Base-by-base conservation (phyloP, 1,140 invertebrate species). In the Neodiprion fabricii region DNA sequence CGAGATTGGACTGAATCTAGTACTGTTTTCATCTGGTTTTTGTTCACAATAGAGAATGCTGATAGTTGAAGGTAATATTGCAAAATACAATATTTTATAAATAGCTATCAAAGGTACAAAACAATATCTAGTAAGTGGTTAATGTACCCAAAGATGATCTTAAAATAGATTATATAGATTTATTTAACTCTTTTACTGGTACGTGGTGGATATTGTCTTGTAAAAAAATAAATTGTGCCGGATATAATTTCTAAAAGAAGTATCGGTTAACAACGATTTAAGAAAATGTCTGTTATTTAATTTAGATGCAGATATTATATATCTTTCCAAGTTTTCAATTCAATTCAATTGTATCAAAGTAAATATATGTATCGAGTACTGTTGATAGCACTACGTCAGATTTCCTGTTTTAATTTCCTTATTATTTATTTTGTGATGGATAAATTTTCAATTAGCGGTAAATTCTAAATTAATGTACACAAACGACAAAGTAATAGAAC, bases 51-150 rank as follows among this genome's bases (percentile, higher is more conserved):
- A 82, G 79, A 77, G 75, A 79, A 81, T 71, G 74, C 74, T 78
- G 80, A 83, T 84, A 82, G 77, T 81, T 83, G 74, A 82, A 80
- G 70, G 77, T 79, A 78, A 83, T 71, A 61, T 82, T 82, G 75
- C 76, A 83, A 81, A 73, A 76, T 75, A 76, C 49, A 71, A 73
- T n/a, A 23, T 82, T 83, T 81, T 77, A 79, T 79, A 79, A 80
- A 81, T 82, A 76, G 75, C 48, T 74, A 76, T 78, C 77, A 73
- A 71, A 66, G 74, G 66, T 79, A 76, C 77, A 72, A 81, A 81
- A 77, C 78, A 80, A 77, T 77, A 78, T 80, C 78, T 67, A 77
- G 79, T 73, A 79, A 77, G 77, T 79, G 74, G 78, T 79, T 80
- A 81, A 72, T 75, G 77, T 72, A 81, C 78, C 79, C 81, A 82